phyloP scores from a whole-genome alignment of 2,797 vertebrate species.

The Xerus rutilus region DNA sequence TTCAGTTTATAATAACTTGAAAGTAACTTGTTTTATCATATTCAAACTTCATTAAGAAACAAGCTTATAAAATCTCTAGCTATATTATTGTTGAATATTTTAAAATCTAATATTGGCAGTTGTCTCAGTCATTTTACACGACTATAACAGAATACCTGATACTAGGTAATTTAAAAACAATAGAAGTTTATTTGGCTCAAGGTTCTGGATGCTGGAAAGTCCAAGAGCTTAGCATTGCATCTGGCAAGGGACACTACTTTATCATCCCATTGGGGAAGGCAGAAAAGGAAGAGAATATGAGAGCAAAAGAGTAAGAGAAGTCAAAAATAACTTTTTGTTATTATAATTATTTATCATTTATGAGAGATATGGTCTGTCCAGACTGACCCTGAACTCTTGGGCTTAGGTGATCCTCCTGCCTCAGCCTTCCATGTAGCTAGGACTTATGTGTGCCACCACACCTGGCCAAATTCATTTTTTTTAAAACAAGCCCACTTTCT shows the following conservation, averaged over 20 bases:
- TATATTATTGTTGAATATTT: background rate
- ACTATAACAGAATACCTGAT: background rate
- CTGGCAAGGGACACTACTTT: background rate
- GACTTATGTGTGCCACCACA: too few relatives aligned
- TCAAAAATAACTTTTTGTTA: background rate
- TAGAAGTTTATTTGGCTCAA: background rate
- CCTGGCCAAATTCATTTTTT: background rate
- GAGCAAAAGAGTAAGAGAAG: background rate
- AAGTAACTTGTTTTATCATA: background rate
- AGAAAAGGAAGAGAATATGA: background rate
- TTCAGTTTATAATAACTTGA: background rate
- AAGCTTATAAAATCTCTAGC: background rate
- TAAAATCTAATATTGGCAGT: background rate
- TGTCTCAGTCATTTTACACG: background rate
- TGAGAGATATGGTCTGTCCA: background rate
- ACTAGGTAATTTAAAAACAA: background rate
- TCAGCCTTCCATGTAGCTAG: background rate
- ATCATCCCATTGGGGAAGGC: too few relatives aligned
- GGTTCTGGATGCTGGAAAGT: background rate
- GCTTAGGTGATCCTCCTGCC: background rate
- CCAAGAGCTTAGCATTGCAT: background rate
- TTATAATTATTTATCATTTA: background rate
- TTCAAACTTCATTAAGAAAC: background rate
- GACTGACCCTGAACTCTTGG: background rate
- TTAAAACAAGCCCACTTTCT: too few relatives aligned